These are phyloP conservation scores for Apus apus DNA, from an alignment of 2,113 vertebrate genomes.

Conservation along the genomic window DNA sequence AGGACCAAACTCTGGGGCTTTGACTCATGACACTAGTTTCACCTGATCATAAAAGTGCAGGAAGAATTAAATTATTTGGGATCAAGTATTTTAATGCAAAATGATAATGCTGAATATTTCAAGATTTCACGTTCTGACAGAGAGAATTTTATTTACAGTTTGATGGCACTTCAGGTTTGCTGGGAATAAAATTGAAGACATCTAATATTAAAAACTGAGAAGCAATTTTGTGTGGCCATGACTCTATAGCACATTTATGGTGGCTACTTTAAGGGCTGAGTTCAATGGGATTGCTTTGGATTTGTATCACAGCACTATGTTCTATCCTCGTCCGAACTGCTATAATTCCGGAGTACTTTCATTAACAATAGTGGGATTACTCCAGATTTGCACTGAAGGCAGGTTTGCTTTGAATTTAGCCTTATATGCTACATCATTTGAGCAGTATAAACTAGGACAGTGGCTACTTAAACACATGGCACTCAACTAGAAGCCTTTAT, in stretches of 20 bases:
- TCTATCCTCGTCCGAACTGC: background rate
- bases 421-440: background rate
- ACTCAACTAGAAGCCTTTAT: background rate
- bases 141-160: background rate
- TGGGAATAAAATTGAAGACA: background rate
- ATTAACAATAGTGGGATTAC: background rate
- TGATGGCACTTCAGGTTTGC: background rate
- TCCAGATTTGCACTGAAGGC: background rate
- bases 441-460: background rate
- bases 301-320: background rate
- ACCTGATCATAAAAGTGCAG: background rate
- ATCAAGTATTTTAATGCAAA: background rate
- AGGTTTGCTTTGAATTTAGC: background rate
- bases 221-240: background rate
- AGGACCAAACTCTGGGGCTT: background rate
- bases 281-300: background rate
- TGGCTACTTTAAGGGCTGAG: background rate
- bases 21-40: background rate
- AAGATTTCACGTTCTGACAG: background rate
- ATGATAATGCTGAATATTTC: background rate
- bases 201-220: background rate
- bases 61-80: background rate
- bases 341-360: background rate
- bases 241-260: background rate
- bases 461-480: background rate